Conservation (phyloP, 1,140 invertebrate genomes). For the Drosophila repleta region DNA sequence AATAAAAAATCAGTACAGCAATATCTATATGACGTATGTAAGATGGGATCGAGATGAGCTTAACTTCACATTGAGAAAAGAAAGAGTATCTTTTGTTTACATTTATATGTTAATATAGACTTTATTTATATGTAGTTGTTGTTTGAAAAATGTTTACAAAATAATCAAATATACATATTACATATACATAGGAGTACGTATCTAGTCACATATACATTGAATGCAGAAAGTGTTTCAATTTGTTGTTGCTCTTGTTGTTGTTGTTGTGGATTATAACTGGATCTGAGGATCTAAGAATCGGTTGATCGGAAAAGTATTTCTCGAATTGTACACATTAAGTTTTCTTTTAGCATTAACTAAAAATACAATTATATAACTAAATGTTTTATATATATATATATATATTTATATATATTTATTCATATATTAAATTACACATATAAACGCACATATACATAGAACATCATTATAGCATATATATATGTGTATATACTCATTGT, state of each 20-base stretch:
- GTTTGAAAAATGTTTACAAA: slow-evolving; percentile 83
- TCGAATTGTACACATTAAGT: slow-evolving; percentile 41
- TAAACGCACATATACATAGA: slow-evolving; percentile 54
- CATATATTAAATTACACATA: slow-evolving; percentile 68
- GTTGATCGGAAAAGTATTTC: slow-evolving; percentile 7
- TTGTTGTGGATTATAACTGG: slow-evolving; percentile 49
- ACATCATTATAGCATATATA: slow-evolving; percentile 51
- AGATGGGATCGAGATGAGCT: no score
- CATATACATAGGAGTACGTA: slow-evolving; percentile 75
- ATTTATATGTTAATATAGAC: slow-evolving; percentile 83
- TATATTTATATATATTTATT: slow-evolving; percentile 35
- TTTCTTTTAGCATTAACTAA: slow-evolving; percentile 56
- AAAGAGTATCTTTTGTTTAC: slow-evolving; percentile 43
- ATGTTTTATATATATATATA: slow-evolving; percentile 26
- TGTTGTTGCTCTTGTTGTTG: slow-evolving; percentile 15
- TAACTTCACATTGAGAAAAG: slow-evolving; percentile 3
- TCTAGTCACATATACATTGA: slow-evolving; percentile 82
- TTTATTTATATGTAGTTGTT: slow-evolving; percentile 80
- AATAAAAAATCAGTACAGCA: no score
- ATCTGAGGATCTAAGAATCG: slow-evolving; percentile 27
- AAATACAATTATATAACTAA: slow-evolving; percentile 64
- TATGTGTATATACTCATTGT: slow-evolving; percentile 55
- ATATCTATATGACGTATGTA: no score
- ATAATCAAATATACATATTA: slow-evolving; percentile 78
- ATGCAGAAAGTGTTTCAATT: slow-evolving; percentile 73